Evolutionary conservation across 2,113 vertebrate species (phyloP), one percentile per base, ranked within the genome.

Genomic region (Ovis aries): DNA sequence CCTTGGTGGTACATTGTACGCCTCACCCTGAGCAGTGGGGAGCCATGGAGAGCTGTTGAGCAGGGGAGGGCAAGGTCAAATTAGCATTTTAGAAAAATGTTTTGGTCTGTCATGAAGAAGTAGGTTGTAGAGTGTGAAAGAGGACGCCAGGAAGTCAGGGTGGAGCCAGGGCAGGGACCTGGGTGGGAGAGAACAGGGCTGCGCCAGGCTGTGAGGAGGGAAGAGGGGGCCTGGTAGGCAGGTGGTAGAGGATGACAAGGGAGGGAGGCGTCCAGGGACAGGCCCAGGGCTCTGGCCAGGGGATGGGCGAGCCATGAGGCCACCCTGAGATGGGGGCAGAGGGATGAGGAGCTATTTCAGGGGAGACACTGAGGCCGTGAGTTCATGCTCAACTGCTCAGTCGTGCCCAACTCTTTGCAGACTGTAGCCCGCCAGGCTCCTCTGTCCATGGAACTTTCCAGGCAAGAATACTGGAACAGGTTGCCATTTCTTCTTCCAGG

Each of bases 81-180:
- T 55, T 29, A 48, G 14, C 45, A 27, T 95, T 92, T 94, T 64
- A 50, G 57, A 71, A 74, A 90, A 92, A 59, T 40, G 33, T 45
- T 82, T 45, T 45, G 7, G 33, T 81, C 27, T 71, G 3, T 48
- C 36, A 10, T 23, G 52, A 78, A 19, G 19, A 45, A 36, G 23
- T 33, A 55, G 21, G 27, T 23, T 71, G 27, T 64, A 62, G 45
- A 50, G 31, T 9, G 8, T 77, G 27, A 31, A 62, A 90, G 57
- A 36, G 8, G 23, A 60, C 15, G 36, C n/a, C 59, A 23, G 55
- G 55, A 84, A 45, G 55, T 43, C 43, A 33, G 11, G 36, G 7
- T 43, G 21, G 12, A 81, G 16, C 17, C 27, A 6, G n/a, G 36
- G 59, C 19, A 48, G 33, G 59, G 7, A 33, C 60, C 27, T 53